Conservation (phyloP, 2,888 invertebrate genomes). For the Tubulanus polymorphus region DNA sequence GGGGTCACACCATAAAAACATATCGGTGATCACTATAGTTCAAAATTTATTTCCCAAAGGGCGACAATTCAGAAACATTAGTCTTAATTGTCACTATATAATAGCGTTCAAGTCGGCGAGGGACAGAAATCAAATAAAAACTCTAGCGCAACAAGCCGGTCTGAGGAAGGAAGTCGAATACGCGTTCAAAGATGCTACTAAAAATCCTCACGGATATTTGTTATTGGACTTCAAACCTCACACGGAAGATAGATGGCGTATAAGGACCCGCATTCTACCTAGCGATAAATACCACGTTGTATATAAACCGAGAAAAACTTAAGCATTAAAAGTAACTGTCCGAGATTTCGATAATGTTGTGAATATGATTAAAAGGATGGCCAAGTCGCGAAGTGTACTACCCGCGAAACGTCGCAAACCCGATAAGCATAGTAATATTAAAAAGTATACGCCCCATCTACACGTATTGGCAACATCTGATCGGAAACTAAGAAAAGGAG, state of each 20-base stretch:
- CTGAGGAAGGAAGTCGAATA: not conserved
- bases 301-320: no score
- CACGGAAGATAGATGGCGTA: slow-evolving; percentile 5
- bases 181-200: slow-evolving; percentile 2
- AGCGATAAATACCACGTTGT: no score
- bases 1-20: slow-evolving; percentile 1
- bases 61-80: not conserved
- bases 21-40: slow-evolving; percentile 1
- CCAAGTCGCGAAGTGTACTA: no score
- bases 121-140: not conserved
- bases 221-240: slow-evolving; percentile 10
- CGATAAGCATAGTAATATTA: no score
- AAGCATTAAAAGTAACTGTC: no score
- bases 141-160: slow-evolving; percentile 4
- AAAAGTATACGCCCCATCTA: no score
- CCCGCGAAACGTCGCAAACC: no score
- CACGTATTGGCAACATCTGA: no score
- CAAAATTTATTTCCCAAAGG: slow-evolving; percentile 4
- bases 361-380: no score
- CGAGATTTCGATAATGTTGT: no score
- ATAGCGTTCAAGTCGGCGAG: not conserved
- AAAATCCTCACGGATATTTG: slow-evolving; percentile 8
- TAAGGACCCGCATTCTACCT: slow-evolving; percentile 9
- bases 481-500: no score
- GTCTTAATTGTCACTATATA: not conserved